Conservation (phyloP, 30 jellyfish, hydroid and myxozoan genomes). For the Pelagia noctiluca region DNA sequence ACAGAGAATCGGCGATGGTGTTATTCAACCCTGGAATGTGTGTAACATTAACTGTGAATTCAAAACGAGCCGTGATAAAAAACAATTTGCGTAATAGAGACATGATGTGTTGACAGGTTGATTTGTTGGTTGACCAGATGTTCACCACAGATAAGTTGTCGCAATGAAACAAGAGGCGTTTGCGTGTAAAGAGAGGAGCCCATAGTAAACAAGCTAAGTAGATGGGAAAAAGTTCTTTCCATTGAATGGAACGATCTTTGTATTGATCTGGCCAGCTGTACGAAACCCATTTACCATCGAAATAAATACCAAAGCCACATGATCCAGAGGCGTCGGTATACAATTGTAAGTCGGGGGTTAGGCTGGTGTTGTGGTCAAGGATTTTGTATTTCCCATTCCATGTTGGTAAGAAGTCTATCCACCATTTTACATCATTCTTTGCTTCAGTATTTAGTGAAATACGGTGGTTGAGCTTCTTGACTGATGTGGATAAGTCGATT, state of each 20-base stretch:
- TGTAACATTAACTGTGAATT: background rate
- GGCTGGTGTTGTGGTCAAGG: background rate
- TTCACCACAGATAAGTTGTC: conserved; percentile 18
- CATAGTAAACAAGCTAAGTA: background rate
- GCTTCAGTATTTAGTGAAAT: background rate
- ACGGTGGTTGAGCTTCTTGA: background rate
- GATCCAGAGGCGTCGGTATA: background rate
- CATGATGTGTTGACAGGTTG: conserved; percentile 3
- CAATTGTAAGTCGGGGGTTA: background rate
- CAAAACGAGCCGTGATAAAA: conserved; percentile 2
- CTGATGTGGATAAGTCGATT: conserved; percentile 7
- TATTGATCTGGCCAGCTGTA: background rate
- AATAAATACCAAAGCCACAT: background rate
- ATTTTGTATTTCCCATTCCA: conserved; percentile 5
- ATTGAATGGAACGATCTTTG: background rate
- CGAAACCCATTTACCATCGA: background rate
- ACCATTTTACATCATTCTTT: background rate
- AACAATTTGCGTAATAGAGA: background rate
- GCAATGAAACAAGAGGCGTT: background rate
- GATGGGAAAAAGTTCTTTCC: background rate
- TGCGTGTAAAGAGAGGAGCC: background rate
- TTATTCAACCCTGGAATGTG: background rate
- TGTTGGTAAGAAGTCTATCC: conserved; percentile 3
- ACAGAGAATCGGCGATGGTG: conserved; percentile 5
- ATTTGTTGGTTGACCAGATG: conserved; percentile 9